phyloP scores from a whole-genome alignment of 2,797 vertebrate genomes.

The Naso thynnoides region DNA sequence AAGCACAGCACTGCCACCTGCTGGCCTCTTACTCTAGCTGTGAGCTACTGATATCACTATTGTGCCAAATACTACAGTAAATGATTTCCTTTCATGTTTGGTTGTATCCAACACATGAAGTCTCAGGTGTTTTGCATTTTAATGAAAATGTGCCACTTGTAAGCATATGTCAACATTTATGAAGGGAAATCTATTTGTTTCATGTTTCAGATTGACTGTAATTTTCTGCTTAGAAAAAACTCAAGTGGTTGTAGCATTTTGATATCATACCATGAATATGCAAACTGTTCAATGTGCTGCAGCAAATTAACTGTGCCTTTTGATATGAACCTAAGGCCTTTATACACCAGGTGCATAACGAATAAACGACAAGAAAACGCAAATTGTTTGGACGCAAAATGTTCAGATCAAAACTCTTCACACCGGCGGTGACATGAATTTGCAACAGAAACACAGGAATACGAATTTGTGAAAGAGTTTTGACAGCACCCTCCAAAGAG shows the following conservation, averaged over 20 bases:
- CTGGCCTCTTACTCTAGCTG: slow-evolving; percentile 14
- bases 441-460: too few species aligned
- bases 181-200: slow-evolving; percentile 25
- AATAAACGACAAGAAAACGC: too few species aligned
- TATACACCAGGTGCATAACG: too few species aligned
- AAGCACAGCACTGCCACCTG: slow-evolving; percentile 38
- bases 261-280: slow-evolving; percentile 8
- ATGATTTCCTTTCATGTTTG: background rate
- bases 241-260: background rate
- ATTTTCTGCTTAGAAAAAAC: slow-evolving; percentile 17
- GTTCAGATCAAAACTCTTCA: too few species aligned
- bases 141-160: background rate
- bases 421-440: too few species aligned
- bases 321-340: slow-evolving; percentile 10
- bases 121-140: background rate
- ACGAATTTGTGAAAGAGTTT: too few species aligned
- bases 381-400: too few species aligned
- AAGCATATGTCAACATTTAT: background rate
- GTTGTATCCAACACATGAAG: background rate
- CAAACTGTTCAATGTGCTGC: background rate
- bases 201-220: background rate
- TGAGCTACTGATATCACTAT: background rate
- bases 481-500: too few species aligned
- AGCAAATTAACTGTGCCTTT: slow-evolving; percentile 2
- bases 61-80: background rate